phyloP scores from a whole-genome alignment of 2,113 vertebrate genomes.

The Triplophysa tibetana region DNA sequence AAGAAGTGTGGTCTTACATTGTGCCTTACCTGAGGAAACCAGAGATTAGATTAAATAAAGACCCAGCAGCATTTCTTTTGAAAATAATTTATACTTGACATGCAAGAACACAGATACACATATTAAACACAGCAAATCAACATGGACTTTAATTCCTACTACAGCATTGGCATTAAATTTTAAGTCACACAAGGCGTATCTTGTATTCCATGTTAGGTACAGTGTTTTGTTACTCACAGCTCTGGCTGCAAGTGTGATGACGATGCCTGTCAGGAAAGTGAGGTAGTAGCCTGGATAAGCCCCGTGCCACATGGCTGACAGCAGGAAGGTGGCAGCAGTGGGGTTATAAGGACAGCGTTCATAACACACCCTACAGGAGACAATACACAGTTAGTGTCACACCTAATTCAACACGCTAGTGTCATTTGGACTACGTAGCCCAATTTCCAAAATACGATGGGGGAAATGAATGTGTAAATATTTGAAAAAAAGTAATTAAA shows the following conservation, averaged over 20 bases:
- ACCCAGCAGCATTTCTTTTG: not conserved
- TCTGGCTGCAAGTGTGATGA: slow-evolving; percentile 87
- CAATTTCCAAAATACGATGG: too few relatives aligned
- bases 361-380: slow-evolving; percentile 84
- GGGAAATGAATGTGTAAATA: too few relatives aligned
- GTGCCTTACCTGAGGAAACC: slow-evolving; percentile 80
- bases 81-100: not conserved
- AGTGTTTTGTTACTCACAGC: slow-evolving; percentile 76
- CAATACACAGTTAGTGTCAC: slow-evolving; percentile 11
- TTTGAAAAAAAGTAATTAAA: too few relatives aligned
- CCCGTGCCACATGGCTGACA: slow-evolving; percentile 94
- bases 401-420: not conserved
- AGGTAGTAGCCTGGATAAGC: slow-evolving; percentile 96
- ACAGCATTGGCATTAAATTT: too few relatives aligned
- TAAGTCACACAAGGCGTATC: too few relatives aligned
- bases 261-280: slow-evolving; percentile 88
- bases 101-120: not conserved
- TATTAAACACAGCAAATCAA: too few relatives aligned
- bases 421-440: too few relatives aligned
- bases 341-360: slow-evolving; percentile 85
- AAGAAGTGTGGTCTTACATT: slow-evolving; percentile 85
- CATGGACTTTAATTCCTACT: too few relatives aligned
- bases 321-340: slow-evolving; percentile 88
- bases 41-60: not conserved
- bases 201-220: not conserved